These are phyloP conservation scores for Apis laboriosa DNA, from an alignment of 1,140 invertebrate genomes.

Conservation along the genomic window DNA sequence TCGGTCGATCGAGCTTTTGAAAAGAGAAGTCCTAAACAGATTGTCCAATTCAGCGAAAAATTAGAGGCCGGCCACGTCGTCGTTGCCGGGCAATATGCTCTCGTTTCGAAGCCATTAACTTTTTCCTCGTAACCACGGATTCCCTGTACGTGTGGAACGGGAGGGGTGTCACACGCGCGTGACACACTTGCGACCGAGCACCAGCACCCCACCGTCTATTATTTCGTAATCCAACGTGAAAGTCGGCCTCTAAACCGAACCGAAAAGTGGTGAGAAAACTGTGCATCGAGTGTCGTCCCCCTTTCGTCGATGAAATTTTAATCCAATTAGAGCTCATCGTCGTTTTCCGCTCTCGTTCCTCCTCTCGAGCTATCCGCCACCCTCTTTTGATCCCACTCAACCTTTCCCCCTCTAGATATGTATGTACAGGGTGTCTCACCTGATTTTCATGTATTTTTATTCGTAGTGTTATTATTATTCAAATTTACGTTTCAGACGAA, in stretches of 20 bases:
- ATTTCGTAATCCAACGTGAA: slow-evolving; percentile 43
- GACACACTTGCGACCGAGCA: slow-evolving; percentile 20
- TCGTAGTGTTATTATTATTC: no score
- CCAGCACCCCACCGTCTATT: slow-evolving; percentile 29
- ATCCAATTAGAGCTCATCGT: slow-evolving; percentile 58
- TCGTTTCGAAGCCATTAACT: background rate
- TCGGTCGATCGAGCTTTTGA: slow-evolving; percentile 26
- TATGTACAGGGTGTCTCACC: no score
- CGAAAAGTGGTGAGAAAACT: slow-evolving; percentile 18
- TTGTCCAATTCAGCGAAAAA: slow-evolving; percentile 36
- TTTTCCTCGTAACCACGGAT: background rate
- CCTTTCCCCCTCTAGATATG: background rate
- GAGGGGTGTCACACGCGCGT: background rate
- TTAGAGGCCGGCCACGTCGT: background rate
- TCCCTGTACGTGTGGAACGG: background rate
- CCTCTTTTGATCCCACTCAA: background rate
- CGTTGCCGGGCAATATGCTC: background rate
- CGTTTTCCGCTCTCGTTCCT: slow-evolving; percentile 25
- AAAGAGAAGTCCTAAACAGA: slow-evolving; percentile 22
- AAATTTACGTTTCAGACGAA: no score
- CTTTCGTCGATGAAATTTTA: slow-evolving; percentile 60
- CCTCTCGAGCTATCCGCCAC: background rate
- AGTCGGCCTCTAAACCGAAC: slow-evolving; percentile 1
- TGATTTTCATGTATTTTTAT: no score
- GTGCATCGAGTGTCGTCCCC: background rate